Conservation (phyloP, 1,140 invertebrate genomes). For the Brachionus rubens region DNA sequence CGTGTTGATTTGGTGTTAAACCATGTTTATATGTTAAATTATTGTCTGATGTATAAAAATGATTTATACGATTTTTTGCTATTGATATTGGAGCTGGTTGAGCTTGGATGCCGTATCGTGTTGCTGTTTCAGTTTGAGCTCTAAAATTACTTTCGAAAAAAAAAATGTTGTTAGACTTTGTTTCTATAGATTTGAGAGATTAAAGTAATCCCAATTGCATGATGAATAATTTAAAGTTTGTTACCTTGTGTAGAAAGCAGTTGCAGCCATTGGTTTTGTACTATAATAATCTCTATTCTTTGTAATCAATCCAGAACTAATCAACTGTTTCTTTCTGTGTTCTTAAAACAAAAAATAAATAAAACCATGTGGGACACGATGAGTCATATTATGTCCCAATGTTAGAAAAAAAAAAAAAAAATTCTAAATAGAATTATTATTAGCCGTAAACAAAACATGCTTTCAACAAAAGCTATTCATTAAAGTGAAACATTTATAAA, state of each 20-base stretch:
- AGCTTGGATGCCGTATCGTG: not conserved
- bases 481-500: slow-evolving; percentile 6
- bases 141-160: not conserved
- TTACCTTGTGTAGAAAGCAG: not conserved
- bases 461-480: not conserved
- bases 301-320: not conserved
- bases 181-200: too few relatives aligned
- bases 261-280: not conserved
- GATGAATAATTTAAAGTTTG: too few relatives aligned
- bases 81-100: not conserved
- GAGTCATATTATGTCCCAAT: too few relatives aligned
- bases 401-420: not conserved
- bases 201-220: too few relatives aligned
- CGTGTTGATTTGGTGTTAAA: not conserved
- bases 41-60: not conserved
- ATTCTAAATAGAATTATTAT: not conserved
- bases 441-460: too few relatives aligned
- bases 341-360: slow-evolving; percentile 13
- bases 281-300: not conserved
- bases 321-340: slow-evolving; percentile 17
- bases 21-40: not conserved
- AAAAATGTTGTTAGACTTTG: too few relatives aligned
- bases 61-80: slow-evolving; percentile 14
- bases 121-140: not conserved
- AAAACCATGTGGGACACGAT: too few relatives aligned